Evolutionary conservation across 2,113 vertebrate genomes (phyloP).

Genomic region (Thryonomys swinderianus): DNA sequence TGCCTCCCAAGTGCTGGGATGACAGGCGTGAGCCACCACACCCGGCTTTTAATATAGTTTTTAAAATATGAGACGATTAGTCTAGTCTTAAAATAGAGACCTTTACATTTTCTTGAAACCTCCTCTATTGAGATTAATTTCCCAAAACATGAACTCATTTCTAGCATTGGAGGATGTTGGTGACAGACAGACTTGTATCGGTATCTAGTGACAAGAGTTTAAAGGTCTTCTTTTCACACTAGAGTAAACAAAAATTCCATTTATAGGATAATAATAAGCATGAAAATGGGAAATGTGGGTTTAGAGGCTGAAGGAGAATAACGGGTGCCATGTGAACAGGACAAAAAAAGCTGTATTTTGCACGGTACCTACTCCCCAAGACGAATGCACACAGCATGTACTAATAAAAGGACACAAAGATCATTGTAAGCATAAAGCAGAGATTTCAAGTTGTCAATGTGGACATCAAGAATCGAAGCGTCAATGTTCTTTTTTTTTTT

Average conservation of each 20-base stretch:
- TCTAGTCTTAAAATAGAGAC: neutral
- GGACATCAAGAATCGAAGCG: neutral
- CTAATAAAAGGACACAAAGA: neutral
- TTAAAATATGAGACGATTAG: neutral
- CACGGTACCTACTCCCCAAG: neutral
- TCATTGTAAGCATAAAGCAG: neutral
- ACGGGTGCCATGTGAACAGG: no score
- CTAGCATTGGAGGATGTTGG: neutral
- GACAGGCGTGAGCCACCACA: no score
- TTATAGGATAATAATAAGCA: neutral
- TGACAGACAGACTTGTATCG: neutral
- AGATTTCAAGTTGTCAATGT: neutral
- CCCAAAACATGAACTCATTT: neutral
- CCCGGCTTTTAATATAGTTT: neutral
- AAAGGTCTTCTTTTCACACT: neutral
- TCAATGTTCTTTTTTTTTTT: neutral
- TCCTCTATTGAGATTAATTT: neutral
- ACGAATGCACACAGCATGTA: neutral
- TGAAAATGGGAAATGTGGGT: neutral
- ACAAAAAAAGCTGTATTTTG: neutral
- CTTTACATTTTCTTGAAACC: neutral
- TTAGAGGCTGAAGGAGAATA: neutral
- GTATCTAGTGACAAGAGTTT: neutral
- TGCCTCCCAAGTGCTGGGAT: no score
- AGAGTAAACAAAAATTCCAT: neutral